These are phyloP conservation scores for Theretra japonica DNA, from an alignment of 2,888 invertebrate species.

Conservation along the genomic window DNA sequence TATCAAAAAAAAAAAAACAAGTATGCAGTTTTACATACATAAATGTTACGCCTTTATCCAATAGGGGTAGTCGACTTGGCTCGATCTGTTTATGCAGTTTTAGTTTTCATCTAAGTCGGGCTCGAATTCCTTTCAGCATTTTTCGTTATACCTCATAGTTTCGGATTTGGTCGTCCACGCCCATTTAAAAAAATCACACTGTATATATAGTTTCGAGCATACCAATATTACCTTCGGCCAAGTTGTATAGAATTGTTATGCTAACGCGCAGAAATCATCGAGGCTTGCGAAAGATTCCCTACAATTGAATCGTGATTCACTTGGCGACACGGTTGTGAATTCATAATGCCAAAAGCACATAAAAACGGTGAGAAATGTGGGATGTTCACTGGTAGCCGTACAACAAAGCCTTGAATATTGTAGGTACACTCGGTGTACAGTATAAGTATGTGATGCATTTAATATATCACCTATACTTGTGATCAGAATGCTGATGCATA, in stretches of 20 bases:
- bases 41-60: too few relatives aligned
- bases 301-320: slow-evolving; percentile 23
- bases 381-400: background rate
- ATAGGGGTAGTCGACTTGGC: too few relatives aligned
- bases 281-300: slow-evolving; percentile 15
- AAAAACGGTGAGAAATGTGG: slow-evolving; percentile 19
- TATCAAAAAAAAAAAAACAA: too few relatives aligned
- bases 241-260: background rate
- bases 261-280: slow-evolving; percentile 2
- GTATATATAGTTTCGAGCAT: too few relatives aligned
- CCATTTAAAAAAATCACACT: too few relatives aligned
- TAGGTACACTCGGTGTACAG: background rate
- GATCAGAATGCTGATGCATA: slow-evolving; percentile 2
- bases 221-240: too few relatives aligned
- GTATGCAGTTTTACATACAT: too few relatives aligned
- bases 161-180: too few relatives aligned
- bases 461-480: background rate
- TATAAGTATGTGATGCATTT: background rate
- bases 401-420: slow-evolving; percentile 12
- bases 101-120: too few relatives aligned
- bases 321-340: slow-evolving; percentile 18
- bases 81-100: too few relatives aligned
- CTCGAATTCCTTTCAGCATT: too few relatives aligned
- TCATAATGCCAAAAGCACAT: slow-evolving; percentile 14
- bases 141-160: too few relatives aligned